Percentiles rank a stretch among this genome's conserved stretches.
Evolutionary conservation across 1,140 invertebrate genomes (phyloP).

Genomic region (Tetranychus cinnabarinus): DNA sequence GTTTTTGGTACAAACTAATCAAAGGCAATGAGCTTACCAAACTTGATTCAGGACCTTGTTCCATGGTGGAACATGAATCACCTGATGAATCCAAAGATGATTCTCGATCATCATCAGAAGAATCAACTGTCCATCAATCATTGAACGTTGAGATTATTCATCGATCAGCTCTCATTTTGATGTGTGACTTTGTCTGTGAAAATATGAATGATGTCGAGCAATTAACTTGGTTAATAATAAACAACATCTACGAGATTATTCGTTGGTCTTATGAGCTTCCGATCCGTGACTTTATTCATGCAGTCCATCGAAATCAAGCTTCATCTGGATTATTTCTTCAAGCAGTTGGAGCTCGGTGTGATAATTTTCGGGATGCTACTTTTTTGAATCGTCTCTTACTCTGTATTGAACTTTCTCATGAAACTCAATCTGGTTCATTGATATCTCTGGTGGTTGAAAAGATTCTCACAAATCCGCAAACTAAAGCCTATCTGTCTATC

Average conservation of each 20-base stretch:
- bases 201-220: constrained; percentile 43
- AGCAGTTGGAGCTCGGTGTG: constrained; percentile 32
- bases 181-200: constrained; percentile 26
- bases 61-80: background rate
- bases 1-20: constrained; percentile 1
- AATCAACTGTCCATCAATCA: constrained; percentile 4
- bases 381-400: constrained; percentile 30
- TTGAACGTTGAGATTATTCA: constrained; percentile 30
- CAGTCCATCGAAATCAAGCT: constrained; percentile 36
- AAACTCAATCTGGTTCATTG: constrained; percentile 27
- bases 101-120: background rate
- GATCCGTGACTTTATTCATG: constrained; percentile 34
- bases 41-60: background rate
- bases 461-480: background rate
- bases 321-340: constrained; percentile 45
- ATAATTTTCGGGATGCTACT: constrained; percentile 24
- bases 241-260: constrained; percentile 41
- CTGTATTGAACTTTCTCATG: constrained; percentile 38
- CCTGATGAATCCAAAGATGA: background rate
- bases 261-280: constrained; percentile 32
- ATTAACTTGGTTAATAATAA: constrained; percentile 47
- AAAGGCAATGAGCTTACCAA: background rate
- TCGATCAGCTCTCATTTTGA: constrained; percentile 15
- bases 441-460: constrained; percentile 15
- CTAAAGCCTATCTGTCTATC: background rate